Base-by-base conservation (phyloP, 2,113 vertebrate genomes). In the Chinchilla lanigera region DNA sequence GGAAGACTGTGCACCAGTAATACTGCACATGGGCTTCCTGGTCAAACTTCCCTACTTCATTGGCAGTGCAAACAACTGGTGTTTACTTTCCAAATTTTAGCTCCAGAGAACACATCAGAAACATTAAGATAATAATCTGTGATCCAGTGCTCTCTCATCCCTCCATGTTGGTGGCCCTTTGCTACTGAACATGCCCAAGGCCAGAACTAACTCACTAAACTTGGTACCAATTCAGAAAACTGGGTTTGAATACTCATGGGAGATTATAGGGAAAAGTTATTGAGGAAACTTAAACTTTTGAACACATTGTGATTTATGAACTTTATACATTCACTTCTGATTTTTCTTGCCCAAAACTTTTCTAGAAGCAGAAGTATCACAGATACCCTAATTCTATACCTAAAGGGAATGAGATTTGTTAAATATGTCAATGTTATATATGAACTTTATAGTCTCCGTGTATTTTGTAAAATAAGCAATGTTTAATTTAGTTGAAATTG, bases 61-160 rank as follows among this genome's bases (percentile, higher is more conserved):
- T 50, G 85, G 96, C 71, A 56, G 17, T 83, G 11, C 61, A 91
- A 71, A 83, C 63, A 95, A 91, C 85, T 94, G 67, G 61, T 92
- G 81, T 78, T 96, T 80, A 96, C 92, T 88, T 69, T 73, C 84
- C 73, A 44, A 61, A 67, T 1, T 19, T 26, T 83, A 50, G 1
- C 33, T 41, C 35, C 56, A 87, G 50, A 87, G 13, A 28, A 69
- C 28, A 30, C 7, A 33, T 22, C 8, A 67, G 61, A 82, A 73
- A 44, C 28, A 52, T 12, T 35, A 56, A 89, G 5, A 20, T 58
- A 11, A 38, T 30, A 61, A 30, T 14, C 82, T 78, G 41, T 58
- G 44, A 50, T 0, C 2, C 13, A 63, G 10, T 35, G 28, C 6
- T 54, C 7, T 4, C 12, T 85, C 81, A 41, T 26, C 14, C 28